These are phyloP conservation scores for Charanyca ferruginea DNA, from an alignment of 2,888 invertebrate genomes.

Conservation along the genomic window DNA sequence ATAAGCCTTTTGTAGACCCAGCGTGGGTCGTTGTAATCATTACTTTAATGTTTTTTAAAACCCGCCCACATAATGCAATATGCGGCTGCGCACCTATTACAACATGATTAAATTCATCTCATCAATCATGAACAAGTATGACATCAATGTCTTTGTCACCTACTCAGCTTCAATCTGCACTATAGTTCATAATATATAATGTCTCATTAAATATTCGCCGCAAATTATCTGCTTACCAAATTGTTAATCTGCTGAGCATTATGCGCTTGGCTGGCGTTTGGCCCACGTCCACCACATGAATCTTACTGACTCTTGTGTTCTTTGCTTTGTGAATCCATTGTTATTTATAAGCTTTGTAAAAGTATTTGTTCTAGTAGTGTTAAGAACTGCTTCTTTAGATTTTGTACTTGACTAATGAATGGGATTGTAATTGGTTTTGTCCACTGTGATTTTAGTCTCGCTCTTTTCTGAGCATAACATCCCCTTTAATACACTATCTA, in stretches of 20 bases:
- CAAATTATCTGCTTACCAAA: conserved; percentile 80
- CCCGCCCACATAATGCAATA: conserved; percentile 28
- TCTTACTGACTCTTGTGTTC: conserved; percentile 73
- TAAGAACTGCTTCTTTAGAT: conserved; percentile 41
- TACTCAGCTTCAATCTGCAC: conserved; percentile 48
- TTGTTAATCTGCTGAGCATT: conserved; percentile 80
- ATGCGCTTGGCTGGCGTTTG: conserved; percentile 81
- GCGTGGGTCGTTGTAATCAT: conserved; percentile 39
- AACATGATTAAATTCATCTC: conserved; percentile 28
- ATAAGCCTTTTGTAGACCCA: conserved; percentile 19
- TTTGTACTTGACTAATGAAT: conserved; percentile 19
- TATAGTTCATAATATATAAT: conserved; percentile 61
- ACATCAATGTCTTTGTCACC: conserved; percentile 52
- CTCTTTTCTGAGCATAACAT: no score
- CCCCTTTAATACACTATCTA: no score
- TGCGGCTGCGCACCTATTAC: conserved; percentile 13
- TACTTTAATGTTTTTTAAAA: conserved; percentile 32
- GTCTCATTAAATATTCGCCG: conserved; percentile 70
- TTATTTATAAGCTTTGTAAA: conserved; percentile 77
- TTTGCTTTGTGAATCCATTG: conserved; percentile 82
- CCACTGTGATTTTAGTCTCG: not conserved
- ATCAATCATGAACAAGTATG: conserved; percentile 39
- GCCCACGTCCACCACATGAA: conserved; percentile 82
- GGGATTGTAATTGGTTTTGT: conserved; percentile 14
- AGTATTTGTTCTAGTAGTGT: conserved; percentile 9